phyloP scores from a whole-genome alignment of 2,888 invertebrate species.

The Leptura quadrifasciata region DNA sequence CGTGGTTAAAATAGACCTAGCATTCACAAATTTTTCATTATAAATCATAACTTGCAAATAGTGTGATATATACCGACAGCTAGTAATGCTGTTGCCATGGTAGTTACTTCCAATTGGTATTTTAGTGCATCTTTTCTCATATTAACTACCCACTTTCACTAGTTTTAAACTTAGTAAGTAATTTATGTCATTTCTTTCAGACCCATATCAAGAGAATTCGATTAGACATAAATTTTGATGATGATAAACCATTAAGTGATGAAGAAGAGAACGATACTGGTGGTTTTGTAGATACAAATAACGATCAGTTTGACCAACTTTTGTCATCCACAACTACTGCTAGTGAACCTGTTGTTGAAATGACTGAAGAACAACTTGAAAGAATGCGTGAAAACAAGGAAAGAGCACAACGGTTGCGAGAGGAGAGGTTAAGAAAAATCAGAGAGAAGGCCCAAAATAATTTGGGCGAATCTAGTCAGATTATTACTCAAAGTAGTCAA shows the following conservation, averaged over 20 bases:
- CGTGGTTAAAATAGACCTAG: no score
- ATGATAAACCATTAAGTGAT: conserved; percentile 73
- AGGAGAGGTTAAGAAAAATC: conserved; percentile 62
- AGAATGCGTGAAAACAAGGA: conserved; percentile 77
- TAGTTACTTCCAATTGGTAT: no score
- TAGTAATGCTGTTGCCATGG: no score
- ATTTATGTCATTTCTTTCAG: conserved; percentile 69
- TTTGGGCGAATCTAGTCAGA: conserved; percentile 34
- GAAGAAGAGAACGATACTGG: conserved; percentile 72
- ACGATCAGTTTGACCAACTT: conserved; percentile 55
- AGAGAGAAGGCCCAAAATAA: conserved; percentile 44
- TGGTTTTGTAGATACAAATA: conserved; percentile 74
- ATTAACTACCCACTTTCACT: no score
- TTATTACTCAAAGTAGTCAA: conserved; percentile 11
- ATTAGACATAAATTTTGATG: conserved; percentile 76
- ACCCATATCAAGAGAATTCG: conserved; percentile 81
- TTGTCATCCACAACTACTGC: conserved; percentile 35
- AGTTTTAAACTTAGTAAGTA: no score
- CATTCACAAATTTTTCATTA: no score
- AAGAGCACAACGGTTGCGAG: conserved; percentile 71
- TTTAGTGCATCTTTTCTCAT: no score
- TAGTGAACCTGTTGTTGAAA: conserved; percentile 50
- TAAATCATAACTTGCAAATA: no score
- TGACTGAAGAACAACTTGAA: conserved; percentile 81
- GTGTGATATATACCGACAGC: no score